These are phyloP conservation scores for Branchinecta lindahli DNA, from an alignment of 1,140 invertebrate genomes.

Conservation along the genomic window DNA sequence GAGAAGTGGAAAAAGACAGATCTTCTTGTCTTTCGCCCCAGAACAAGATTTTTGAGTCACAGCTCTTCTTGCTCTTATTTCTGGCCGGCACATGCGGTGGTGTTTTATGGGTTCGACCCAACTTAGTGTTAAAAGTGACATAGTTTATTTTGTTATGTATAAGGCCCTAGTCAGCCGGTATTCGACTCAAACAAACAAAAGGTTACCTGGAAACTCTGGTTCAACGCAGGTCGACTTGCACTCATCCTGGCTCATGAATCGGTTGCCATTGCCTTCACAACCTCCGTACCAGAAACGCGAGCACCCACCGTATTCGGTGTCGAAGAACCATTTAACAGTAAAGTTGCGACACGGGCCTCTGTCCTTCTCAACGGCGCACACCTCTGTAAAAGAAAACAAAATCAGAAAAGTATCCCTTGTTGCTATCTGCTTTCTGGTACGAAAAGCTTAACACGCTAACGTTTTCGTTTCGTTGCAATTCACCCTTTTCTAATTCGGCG, in stretches of 20 bases:
- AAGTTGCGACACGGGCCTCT: conserved; percentile 64
- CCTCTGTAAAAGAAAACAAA: conserved; percentile 34
- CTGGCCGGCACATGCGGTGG: no score
- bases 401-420: neutral
- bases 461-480: no score
- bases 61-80: no score
- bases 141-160: no score
- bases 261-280: conserved; percentile 77
- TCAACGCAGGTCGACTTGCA: conserved; percentile 73
- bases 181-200: neutral
- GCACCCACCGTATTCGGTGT: conserved; percentile 72
- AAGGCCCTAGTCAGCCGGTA: neutral
- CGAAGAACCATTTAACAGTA: conserved; percentile 75
- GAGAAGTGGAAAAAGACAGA: no score
- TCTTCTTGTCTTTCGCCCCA: no score
- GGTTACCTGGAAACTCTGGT: conserved; percentile 56
- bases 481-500: no score
- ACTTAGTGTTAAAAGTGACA: no score
- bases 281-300: conserved; percentile 89
- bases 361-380: conserved; percentile 55
- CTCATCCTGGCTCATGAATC: conserved; percentile 66
- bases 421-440: neutral
- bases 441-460: neutral
- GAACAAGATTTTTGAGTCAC: no score
- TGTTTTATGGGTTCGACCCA: no score